phyloP scores from a whole-genome alignment of 2,113 vertebrate genomes.

The Ophthalmolycus amberensis region DNA sequence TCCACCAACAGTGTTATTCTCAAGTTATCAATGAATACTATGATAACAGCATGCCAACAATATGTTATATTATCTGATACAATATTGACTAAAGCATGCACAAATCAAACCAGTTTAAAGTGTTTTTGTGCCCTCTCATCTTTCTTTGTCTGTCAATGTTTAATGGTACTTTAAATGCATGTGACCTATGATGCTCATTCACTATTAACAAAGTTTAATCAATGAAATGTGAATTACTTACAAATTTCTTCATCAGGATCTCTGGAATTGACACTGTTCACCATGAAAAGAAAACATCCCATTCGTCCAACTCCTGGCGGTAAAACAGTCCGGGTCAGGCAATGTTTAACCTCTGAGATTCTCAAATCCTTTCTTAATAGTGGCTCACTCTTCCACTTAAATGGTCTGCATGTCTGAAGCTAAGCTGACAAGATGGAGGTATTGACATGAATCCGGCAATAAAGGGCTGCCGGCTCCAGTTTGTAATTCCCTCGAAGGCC shows the following conservation, averaged over 20 bases:
- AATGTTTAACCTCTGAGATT: conserved; percentile 56
- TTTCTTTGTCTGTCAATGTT: not conserved
- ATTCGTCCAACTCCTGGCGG: conserved; percentile 18
- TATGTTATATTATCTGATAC: not conserved
- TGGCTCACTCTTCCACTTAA: conserved; percentile 65
- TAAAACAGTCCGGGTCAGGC: conserved; percentile 35
- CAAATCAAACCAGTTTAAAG: not conserved
- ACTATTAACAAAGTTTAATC: not conserved
- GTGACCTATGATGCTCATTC: not conserved
- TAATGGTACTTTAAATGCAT: not conserved
- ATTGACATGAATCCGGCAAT: conserved; percentile 63
- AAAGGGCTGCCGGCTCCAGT: conserved; percentile 55
- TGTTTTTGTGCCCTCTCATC: not conserved
- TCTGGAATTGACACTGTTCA: not conserved
- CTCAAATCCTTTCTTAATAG: conserved; percentile 67
- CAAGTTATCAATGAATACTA: not conserved
- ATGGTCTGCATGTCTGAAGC: conserved; percentile 62
- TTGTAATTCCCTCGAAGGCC: conserved; percentile 65
- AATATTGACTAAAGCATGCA: not conserved
- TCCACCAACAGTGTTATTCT: not conserved
- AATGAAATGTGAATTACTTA: not conserved
- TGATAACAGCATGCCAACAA: not conserved
- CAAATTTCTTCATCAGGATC: not conserved
- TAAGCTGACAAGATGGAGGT: conserved; percentile 73
- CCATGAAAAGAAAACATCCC: not conserved